Base-by-base conservation (phyloP, 2,113 vertebrate genomes). In the Clupea harengus region DNA sequence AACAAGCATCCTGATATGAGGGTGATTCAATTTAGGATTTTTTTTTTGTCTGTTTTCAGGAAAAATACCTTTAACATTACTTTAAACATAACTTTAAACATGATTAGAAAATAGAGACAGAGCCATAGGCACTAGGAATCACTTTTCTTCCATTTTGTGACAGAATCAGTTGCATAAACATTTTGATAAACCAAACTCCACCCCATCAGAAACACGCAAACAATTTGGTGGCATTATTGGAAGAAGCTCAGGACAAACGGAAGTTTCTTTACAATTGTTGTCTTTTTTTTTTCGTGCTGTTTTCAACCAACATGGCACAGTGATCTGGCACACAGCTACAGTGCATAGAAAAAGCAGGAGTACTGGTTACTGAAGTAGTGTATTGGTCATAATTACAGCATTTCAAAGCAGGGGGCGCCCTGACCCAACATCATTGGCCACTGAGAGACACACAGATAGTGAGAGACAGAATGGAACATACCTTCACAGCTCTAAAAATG, bases 311-410 rank as follows among this genome's bases (percentile, higher is more conserved):
- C 72, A 78, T 32, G 72, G 72, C 28, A 78, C 72, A 6, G 72
- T 78, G 72, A 78, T 32, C 13, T 39, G 72, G 72, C 28, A 39
- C 28, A 64, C 47, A 64, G 25, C 75, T 22, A 47, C 64, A 85
- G 86, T 57, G 81, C 28, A 49, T 22, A 45, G 11, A 78, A 15
- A 39, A 45, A 39, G 80, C 28, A 85, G 72, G 6, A 50, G 81
- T 67, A 81, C 84, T 85, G 81, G 39, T 81, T 9, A 67, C 46
- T 82, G 22, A 72, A 87, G 87, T 85, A 88, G 87, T 88, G 87
- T 85, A 83, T 81, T 85, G 60, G 82, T 54, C 60, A 78, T 20
- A 54, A 52, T 44, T 81, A 85, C 82, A 81, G 82, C 87, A 54
- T 81, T 78, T 28, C 0, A 39, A 39, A 78, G 72, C 72, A 78